Base-by-base conservation (phyloP, 2,888 invertebrate species). In the Cephus rjabovi region DNA sequence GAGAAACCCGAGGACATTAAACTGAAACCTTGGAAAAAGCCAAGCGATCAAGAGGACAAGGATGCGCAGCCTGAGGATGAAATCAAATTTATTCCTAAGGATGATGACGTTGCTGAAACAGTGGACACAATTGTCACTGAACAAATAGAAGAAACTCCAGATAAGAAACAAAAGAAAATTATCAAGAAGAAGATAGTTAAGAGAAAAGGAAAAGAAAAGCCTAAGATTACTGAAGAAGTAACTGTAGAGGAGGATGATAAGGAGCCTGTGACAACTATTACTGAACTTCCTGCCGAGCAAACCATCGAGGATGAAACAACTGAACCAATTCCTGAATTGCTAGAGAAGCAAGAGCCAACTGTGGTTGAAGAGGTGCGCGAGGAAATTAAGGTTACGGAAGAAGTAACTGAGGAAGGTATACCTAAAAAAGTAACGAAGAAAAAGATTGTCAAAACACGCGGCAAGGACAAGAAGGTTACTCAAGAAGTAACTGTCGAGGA, bases 181-280 rank as follows among this genome's bases (percentile, higher is more conserved):
- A 86, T 86, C 30, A 92, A 88, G 81, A 92, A 90, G 78, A 87
- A 88, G 56, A 88, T 89, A 1, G 89, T 89, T 15, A 91, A 89
- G 33, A 70, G 1, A 15, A 56, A 31, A 81, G 81, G 74, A 82
- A 81, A 74, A 68, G 80, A 15, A 34, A 74, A 40, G 76, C 80
- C 70, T 31, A 70, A 93, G 84, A 90, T 92, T 75, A 92, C 92
- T 23, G 79, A 81, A 69, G 82, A 74, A 75, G 73, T 82, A 9
- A 80, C 83, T 33, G 85, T 89, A 0, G 87, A 90, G 80, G 88
- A 88, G 74, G 88, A 86, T 40, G 87, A 80, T 76, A 84, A 90
- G 78, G 82, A 80, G 81, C 85, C 86, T 31, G 83, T 84, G n/a
- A 81, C 81, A 12, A 84, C 86, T 30, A 6, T 70, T 12, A 70